phyloP scores from a whole-genome alignment of 1,140 invertebrate genomes.

The Geopemphigus sp. region DNA sequence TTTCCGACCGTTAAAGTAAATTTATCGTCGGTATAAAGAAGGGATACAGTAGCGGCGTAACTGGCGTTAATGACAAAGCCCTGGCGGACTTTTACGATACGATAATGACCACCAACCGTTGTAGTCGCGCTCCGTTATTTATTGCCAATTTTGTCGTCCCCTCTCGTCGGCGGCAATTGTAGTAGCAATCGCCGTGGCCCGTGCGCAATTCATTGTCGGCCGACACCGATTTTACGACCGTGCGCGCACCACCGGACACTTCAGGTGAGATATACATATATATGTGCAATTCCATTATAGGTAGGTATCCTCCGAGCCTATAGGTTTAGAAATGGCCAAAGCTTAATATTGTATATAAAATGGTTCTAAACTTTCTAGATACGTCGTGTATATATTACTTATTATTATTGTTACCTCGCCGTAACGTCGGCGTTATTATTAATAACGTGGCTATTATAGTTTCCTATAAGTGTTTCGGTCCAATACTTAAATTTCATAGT shows the following conservation, averaged over 20 bases:
- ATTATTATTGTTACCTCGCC: too few species aligned
- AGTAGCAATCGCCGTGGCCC: neutral
- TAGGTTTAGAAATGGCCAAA: too few species aligned
- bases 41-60: slow-evolving; percentile 40
- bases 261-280: neutral
- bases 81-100: slow-evolving; percentile 43
- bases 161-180: neutral
- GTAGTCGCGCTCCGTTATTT: neutral
- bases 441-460: too few species aligned
- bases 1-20: slow-evolving; percentile 19
- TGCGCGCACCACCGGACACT: neutral
- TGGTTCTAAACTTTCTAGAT: too few species aligned
- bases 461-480: too few species aligned
- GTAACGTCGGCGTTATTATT: too few species aligned
- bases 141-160: slow-evolving; percentile 9
- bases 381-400: too few species aligned
- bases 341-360: too few species aligned
- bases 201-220: slow-evolving; percentile 3
- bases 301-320: too few species aligned
- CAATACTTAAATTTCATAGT: too few species aligned
- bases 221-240: neutral
- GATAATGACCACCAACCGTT: slow-evolving; percentile 29
- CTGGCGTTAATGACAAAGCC: slow-evolving; percentile 43
- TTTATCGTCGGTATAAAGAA: slow-evolving; percentile 27
- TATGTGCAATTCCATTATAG: too few species aligned